Evolutionary conservation across 2,888 invertebrate species (phyloP), one percentile per base, ranked within the genome.

Genomic region (Parapristionchus giblindavisi): DNA sequence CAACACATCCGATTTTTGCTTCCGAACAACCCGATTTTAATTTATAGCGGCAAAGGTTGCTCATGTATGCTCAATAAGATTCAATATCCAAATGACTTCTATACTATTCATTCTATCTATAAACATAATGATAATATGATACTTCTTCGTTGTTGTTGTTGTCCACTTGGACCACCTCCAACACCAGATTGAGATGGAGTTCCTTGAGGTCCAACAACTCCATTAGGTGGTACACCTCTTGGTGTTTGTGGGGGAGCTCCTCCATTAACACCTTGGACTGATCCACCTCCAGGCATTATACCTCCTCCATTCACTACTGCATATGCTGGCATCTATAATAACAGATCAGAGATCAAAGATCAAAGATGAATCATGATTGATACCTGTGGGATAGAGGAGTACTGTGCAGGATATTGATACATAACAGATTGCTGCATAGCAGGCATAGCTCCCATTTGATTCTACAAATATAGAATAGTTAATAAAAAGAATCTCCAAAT

Each of bases 241-340:
- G n/a, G 54, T 54, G n/a, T 6, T 24, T 54, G 11, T 24, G 54
- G 6, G 54, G 54, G n/a, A 14, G n/a, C 54, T 61, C 38, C 38
- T 40, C 61, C 61, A 61, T 61, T 61, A 2, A 40, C 17, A 40
- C 61, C 61, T 61, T 40, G 8, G 8, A 40, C 38, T 40, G 61
- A 29, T 2, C 24, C 43, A 51, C 38, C 48, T 43, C 43, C 66
- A 11, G 66, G 29, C 66, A 43, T 66, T 29, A 48, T 66, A 17
- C 24, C 43, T 14, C 66, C 66, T 48, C 66, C 66, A 32, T 66
- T 61, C 61, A 61, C 61, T 2, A 61, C 61, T 24, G 61, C 61
- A 38, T 38, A 61, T 21, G 24, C 38, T 32, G 38, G 61, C 38
- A 61, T 58, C 17, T 58, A 34, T 36, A 40, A 27, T 14, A 60